Evolutionary conservation across 2,113 vertebrate genomes (phyloP), one percentile per base, ranked within the genome.

Genomic region (Callipepla squamata): DNA sequence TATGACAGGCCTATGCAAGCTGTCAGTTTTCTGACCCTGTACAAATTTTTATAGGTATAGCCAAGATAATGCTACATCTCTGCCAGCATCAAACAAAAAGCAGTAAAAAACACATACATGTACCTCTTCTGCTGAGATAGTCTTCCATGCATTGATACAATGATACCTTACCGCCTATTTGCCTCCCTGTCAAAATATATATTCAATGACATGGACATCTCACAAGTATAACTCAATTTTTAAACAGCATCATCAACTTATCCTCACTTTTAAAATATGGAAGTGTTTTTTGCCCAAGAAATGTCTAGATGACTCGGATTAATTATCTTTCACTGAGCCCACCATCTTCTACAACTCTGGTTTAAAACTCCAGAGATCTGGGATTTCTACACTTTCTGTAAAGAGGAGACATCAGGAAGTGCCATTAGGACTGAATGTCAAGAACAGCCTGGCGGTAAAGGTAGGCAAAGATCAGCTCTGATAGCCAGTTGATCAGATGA

Each of bases 31-130:
- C n/a, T 16, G 57, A 0, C 23, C 44, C 44, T 19, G 23, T 14
- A 19, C 5, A 65, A 17, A 68, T 40, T 13, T 45, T 61, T 68
- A 34, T 25, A n/a, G 8, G 7, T 28, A 48, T 30, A 86, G 18
- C 12, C 47, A 45, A 34, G 11, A 7, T 69, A 66, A 63, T 13
- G 70, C 3, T 26, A 80, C 11, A 50, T 2, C 9, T 50, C 3
- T 57, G 10, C 9, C 3, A 1, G 11, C 21, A 47, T 62, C 65
- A 69, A 80, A 59, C 9, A 74, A 51, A 70, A 80, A 13, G 25
- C 11, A 25, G 4, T 14, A 9, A 11, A 86, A 78, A 25, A 0
- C 19, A 45, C 7, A 10, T 25, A 51, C 25, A 36, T 17, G 2
- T 45, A 26, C 25, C 21, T 81, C 21, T 55, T 75, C 36, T 65